Conservation (phyloP, 2,888 invertebrate species). For the Empis livida region DNA sequence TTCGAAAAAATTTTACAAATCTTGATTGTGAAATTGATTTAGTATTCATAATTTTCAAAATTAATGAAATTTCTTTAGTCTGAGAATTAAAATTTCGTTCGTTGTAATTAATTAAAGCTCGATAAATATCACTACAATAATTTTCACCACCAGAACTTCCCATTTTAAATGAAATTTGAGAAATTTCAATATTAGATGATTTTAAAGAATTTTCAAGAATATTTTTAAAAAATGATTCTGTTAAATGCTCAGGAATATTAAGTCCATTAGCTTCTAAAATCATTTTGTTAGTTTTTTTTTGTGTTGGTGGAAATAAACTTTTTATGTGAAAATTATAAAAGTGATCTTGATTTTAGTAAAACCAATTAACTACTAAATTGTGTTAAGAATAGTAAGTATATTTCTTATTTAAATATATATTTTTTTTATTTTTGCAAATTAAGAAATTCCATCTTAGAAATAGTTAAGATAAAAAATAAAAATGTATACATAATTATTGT, state of each 20-base stretch:
- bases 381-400: too few relatives aligned
- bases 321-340: too few relatives aligned
- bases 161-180: conserved; percentile 19
- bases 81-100: neutral
- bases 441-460: too few relatives aligned
- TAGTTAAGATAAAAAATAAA: too few relatives aligned
- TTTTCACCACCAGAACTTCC: conserved; percentile 6
- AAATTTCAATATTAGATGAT: conserved; percentile 13
- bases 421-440: too few relatives aligned
- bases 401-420: too few relatives aligned
- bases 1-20: neutral
- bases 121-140: conserved; percentile 6
- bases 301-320: neutral
- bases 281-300: too few relatives aligned
- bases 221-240: conserved; percentile 2
- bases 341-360: too few relatives aligned
- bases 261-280: neutral
- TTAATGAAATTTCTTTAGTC: neutral
- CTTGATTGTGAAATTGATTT: too few relatives aligned
- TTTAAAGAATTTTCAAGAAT: conserved; percentile 4
- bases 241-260: conserved; percentile 4
- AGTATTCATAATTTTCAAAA: conserved; percentile 6
- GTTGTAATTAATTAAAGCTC: neutral
- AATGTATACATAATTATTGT: too few relatives aligned
- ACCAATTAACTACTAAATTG: too few relatives aligned